Base-by-base conservation (phyloP, 2,113 vertebrate species). In the Promerops cafer region DNA sequence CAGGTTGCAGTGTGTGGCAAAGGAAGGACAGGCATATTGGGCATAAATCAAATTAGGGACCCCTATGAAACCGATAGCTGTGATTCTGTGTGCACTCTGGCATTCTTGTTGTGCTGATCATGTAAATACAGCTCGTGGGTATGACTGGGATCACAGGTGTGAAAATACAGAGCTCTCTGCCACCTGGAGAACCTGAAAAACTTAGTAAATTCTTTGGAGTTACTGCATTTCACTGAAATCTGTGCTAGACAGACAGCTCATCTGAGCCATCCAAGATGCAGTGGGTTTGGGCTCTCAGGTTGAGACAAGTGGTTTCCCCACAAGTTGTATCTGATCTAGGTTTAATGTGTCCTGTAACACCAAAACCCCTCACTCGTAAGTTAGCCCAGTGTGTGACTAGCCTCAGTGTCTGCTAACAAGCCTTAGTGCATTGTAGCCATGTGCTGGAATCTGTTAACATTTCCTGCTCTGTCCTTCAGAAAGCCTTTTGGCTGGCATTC, bases 401-500 rank as follows among this genome's bases (percentile, higher is more conserved):
- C 20, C n/a, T n/a, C n/a, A n/a, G n/a, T 56, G 19, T 17, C 13
- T 91, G 53, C 75, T 68, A 21, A 20, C 15, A 56, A 68, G 23
- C 26, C 11, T 79, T 76, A 69, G n/a, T 47, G 49, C 35, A 19
- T 10, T 72, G 21, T 71, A 60, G 52, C 28, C 30, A 11, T 17
- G 11, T 52, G 1, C 39, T 66, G 83, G 22, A 50, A 39, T 39
- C 31, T 52, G 11, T 33, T 22, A 42, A 17, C 40, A 66, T 30
- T 82, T 33, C 85, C 33, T 80, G 68, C 57, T 49, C 61, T 75
- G 83, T 86, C 81, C 75, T 96, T 61, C 94, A 99, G 99, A 99
- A 69, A 98, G 98, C 47, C 99, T 99, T 94, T 95, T 99, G 97
- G 99, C 99, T 22, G 99, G 99, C 54, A 98, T 99, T 94, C 98